Conservation (phyloP, 2,888 invertebrate species). For the Gonocerus acuteangulatus region DNA sequence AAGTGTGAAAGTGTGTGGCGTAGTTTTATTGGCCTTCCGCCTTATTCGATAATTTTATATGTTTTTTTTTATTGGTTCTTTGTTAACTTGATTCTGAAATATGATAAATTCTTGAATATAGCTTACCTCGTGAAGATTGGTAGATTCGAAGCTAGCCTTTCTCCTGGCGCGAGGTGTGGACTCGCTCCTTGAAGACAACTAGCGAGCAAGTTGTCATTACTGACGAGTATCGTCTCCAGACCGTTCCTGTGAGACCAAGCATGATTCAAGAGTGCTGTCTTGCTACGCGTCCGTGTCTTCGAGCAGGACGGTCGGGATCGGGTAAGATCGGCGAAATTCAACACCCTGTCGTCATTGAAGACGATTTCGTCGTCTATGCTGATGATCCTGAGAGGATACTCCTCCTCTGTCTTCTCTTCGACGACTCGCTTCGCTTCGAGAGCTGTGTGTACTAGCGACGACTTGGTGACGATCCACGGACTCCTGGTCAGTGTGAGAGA, state of each 20-base stretch:
- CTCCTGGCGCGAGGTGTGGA: slow-evolving; percentile 43
- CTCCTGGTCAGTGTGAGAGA: slow-evolving; percentile 9
- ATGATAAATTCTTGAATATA: too few species aligned
- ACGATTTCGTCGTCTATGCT: slow-evolving; percentile 32
- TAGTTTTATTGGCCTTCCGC: too few species aligned
- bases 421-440: slow-evolving; percentile 29
- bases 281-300: background rate
- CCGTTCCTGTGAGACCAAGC: slow-evolving; percentile 3
- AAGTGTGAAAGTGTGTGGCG: too few species aligned
- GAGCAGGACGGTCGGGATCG: background rate
- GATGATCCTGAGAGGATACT: slow-evolving; percentile 27
- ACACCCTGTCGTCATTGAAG: slow-evolving; percentile 30
- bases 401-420: slow-evolving; percentile 13
- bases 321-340: slow-evolving; percentile 29
- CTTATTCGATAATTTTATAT: too few species aligned
- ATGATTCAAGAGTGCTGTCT: slow-evolving; percentile 18
- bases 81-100: too few species aligned
- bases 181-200: slow-evolving; percentile 31
- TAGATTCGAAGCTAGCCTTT: slow-evolving; percentile 56
- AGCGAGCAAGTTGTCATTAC: slow-evolving; percentile 45
- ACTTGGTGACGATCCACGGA: slow-evolving; percentile 32
- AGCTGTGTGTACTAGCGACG: slow-evolving; percentile 29
- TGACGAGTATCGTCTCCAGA: slow-evolving; percentile 49
- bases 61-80: too few species aligned
- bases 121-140: slow-evolving; percentile 51